Percentiles rank a stretch among this genome's conserved stretches.
These are phyloP conservation scores for Aegypius monachus DNA, from an alignment of 2,113 vertebrate species.

Conservation along the genomic window DNA sequence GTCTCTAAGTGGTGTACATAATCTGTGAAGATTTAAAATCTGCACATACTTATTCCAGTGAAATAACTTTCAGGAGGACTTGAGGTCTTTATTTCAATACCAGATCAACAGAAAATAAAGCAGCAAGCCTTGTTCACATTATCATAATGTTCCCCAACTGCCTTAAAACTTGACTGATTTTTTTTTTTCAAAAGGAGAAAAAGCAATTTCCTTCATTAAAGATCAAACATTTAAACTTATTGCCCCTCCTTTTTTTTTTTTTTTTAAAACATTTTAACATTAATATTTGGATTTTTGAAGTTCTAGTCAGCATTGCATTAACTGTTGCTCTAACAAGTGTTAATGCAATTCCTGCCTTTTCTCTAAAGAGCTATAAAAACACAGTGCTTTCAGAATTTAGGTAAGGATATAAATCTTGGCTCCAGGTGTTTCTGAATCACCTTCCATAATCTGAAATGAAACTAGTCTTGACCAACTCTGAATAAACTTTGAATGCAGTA, in stretches of 20 bases:
- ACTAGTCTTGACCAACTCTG: slow-evolving; percentile 41
- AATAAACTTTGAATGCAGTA: slow-evolving; percentile 45
- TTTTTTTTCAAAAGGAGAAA: neutral
- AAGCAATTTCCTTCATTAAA: neutral
- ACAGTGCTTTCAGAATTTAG: slow-evolving; percentile 70
- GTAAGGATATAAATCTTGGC: slow-evolving; percentile 71
- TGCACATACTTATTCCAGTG: neutral
- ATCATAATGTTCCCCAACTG: neutral
- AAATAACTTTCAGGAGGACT: neutral
- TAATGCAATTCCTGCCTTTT: slow-evolving; percentile 77
- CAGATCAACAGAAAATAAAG: neutral
- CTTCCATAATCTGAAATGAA: slow-evolving; percentile 64
- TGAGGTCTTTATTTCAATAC: neutral
- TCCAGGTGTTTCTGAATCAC: slow-evolving; percentile 78
- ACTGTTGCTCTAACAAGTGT: slow-evolving; percentile 71
- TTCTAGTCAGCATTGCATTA: slow-evolving; percentile 70
- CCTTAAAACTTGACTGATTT: neutral
- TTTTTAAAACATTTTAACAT: slow-evolving; percentile 38
- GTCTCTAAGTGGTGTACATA: neutral
- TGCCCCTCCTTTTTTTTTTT: neutral
- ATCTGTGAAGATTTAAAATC: neutral
- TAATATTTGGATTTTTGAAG: slow-evolving; percentile 47
- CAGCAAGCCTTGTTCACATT: neutral
- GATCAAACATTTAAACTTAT: slow-evolving; percentile 8
- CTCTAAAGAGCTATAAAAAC: slow-evolving; percentile 74